Base-by-base conservation (phyloP, 1,140 invertebrate species). In the Ceratitis capitata region DNA sequence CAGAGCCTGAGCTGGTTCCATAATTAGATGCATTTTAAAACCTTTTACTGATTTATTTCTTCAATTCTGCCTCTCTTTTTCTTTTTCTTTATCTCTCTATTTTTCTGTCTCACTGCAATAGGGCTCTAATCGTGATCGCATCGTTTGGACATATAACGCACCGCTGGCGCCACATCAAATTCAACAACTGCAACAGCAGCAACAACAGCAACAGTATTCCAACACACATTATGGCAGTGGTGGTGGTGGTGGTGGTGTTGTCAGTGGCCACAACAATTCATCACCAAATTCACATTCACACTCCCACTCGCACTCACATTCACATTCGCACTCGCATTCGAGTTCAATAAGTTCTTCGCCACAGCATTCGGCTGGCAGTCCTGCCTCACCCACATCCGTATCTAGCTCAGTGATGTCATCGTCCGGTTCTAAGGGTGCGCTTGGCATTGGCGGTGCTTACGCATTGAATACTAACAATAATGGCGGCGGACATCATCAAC, bases 101-200 rank as follows among this genome's bases (percentile, higher is more conserved):
- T 35, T 19, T 2, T 3, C 14, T 12, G n/a, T 39, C 32, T 45
- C 10, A 78, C n/a, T 35, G 14, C 26, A 39, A 51, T 88, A 90
- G 90, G 89, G 88, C 82, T 92, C 91, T 82, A 90, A 91, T 89
- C 89, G 90, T 83, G 91, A 95, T 89, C 94, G 96, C 86, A 97
- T 97, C 87, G 96, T 97, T 16, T 97, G 97, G 97, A 97, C 96
- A n/a, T 97, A 97, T 93, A 97, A 98, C 92, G 96, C 96, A 35
- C 96, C 96, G 16, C 93, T 96, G 89, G 92, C 85, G 92, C 93
- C 86, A 88, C 93, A 89, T 89, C 92, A 86, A 91, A 87, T 91
- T 87, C 89, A 87, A 87, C 88, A 87, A 85, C 86, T 89, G 85
- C 89, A 92, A 78, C 89, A 90, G 84, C 93, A 83, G 89, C 92